Evolutionary conservation across 2,113 vertebrate species (phyloP), one percentile per base, ranked within the genome.

Genomic region (Xenopus borealis): DNA sequence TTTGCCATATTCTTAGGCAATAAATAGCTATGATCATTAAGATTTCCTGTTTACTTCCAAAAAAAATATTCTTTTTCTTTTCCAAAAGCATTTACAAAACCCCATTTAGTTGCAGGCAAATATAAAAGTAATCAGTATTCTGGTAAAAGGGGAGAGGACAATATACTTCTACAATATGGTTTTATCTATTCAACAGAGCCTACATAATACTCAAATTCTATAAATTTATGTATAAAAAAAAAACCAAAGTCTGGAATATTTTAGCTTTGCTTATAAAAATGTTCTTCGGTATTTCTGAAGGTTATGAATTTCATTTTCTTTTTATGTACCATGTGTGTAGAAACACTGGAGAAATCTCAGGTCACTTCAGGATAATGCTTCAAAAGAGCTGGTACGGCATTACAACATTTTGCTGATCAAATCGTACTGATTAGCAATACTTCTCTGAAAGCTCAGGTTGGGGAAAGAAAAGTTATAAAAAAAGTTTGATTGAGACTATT

Each of bases 311-410:
- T 69, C 66, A 75, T 75, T 75, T 50, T 75, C 64, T 75, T 69
- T 75, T 75, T 75, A 75, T 75, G 66, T 62, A 75, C 73, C 73
- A 75, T 67, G 68, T 75, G 73, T 75, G 66, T 53, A 69, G 66
- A 75, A 68, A 75, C 62, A 63, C 58, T 66, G 69, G 52, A 58
- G 45, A 69, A 75, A 75, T 52, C 45, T 55, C 27, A 30, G 73
- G 66, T 75, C 66, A 75, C 23, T 44, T 63, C 57, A 75, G 73
- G 73, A 75, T 75, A 75, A 52, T 45, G 50, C 33, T 40, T 62
- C 58, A 19, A 40, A 7, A 27, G 50, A 4, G 13, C 23, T 27
- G 23, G 2, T 13, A 57, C 40, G 45, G 62, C 69, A 75, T 69
- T 33, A 33, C 30, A 46, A 66, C 17, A 68, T 61, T 62, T 69